Percentiles rank a stretch among this genome's conserved stretches.
These are phyloP conservation scores for Archivesica marissinica DNA, from an alignment of 1,140 invertebrate genomes.

Conservation along the genomic window DNA sequence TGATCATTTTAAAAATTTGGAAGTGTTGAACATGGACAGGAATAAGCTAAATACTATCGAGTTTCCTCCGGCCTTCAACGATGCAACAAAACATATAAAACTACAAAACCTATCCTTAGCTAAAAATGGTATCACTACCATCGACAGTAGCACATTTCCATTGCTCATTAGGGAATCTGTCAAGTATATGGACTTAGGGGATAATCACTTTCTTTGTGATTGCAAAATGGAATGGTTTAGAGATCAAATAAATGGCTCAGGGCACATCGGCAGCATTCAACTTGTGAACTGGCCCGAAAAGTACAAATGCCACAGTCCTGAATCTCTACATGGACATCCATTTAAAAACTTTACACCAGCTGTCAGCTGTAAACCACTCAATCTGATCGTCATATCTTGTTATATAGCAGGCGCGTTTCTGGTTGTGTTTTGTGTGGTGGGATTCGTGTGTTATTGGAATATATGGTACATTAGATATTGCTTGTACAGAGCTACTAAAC, in stretches of 20 bases:
- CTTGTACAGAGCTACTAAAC: not conserved
- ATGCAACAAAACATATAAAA: not conserved
- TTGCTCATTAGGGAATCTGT: not conserved
- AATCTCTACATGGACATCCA: not conserved
- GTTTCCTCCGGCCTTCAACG: not conserved
- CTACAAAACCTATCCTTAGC: not conserved
- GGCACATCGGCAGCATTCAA: not conserved
- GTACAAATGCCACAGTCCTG: conserved; percentile 1
- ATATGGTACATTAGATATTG: conserved; percentile 17
- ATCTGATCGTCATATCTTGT: not conserved
- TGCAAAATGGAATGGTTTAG: not conserved
- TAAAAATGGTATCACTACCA: not conserved
- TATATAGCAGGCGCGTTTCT: not conserved
- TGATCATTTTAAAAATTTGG: not conserved
- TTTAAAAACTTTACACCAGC: not conserved
- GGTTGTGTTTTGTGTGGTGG: not conserved
- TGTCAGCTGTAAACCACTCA: not conserved
- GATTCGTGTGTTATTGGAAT: not conserved
- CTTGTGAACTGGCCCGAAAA: not conserved
- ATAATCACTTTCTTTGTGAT: not conserved
- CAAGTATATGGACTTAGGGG: not conserved
- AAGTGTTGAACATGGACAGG: not conserved
- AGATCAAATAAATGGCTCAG: not conserved
- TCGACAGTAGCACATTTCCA: not conserved
- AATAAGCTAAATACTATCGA: not conserved